Evolutionary conservation across 2,888 invertebrate species (phyloP).

Genomic region (Spilarctia lutea): DNA sequence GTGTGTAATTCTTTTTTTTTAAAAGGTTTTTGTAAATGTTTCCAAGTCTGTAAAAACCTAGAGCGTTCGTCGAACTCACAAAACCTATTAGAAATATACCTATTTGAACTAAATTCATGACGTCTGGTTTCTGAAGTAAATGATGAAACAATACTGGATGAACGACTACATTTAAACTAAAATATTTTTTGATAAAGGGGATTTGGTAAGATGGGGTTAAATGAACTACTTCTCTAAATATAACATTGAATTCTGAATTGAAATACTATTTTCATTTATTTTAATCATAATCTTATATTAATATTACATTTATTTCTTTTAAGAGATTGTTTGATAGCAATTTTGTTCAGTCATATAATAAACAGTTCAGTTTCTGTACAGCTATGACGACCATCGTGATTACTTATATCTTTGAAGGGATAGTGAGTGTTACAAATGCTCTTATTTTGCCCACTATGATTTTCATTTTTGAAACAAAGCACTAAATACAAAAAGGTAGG

Average conservation of each 20-base stretch:
- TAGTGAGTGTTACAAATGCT: no score
- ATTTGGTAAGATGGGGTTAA: background rate
- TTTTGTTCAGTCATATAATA: no score
- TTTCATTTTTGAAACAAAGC: background rate
- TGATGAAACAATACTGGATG: background rate
- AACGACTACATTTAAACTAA: background rate
- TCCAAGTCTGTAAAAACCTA: conserved; percentile 57
- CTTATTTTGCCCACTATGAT: no score
- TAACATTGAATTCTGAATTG: no score
- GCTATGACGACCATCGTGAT: no score
- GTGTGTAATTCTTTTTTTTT: conserved; percentile 53
- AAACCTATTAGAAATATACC: conserved; percentile 47
- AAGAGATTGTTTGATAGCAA: background rate
- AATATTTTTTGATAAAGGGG: background rate
- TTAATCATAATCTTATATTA: no score
- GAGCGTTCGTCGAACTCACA: conserved; percentile 45
- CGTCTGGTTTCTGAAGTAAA: background rate
- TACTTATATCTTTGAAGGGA: no score
- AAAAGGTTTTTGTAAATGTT: conserved; percentile 61
- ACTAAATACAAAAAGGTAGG: background rate
- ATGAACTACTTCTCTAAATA: background rate
- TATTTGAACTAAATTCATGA: conserved; percentile 47
- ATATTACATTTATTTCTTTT: background rate
- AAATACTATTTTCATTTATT: no score
- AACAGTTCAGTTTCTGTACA: no score